Evolutionary conservation across 2,113 vertebrate species (phyloP).

Genomic region (Phoxinus phoxinus): DNA sequence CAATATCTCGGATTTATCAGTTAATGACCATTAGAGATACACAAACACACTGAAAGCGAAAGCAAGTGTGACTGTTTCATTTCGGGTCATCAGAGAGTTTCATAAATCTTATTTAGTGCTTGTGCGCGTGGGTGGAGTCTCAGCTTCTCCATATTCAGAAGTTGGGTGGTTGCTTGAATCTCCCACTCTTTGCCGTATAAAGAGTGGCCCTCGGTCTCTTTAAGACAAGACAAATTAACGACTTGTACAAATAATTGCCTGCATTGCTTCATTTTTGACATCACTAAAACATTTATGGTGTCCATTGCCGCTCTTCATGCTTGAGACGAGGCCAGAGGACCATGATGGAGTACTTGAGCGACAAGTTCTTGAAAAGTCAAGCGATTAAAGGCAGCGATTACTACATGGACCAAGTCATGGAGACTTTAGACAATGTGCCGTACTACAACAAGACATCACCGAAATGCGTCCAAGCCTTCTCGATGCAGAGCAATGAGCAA

Average conservation of each 20-base stretch:
- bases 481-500: conserved; percentile 84
- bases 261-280: conserved; percentile 40
- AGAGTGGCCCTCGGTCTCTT: conserved; percentile 78
- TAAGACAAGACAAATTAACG: conserved; percentile 81
- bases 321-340: conserved; percentile 62
- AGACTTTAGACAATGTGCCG: conserved; percentile 90
- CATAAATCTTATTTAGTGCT: conserved; percentile 62
- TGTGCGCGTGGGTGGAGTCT: conserved; percentile 84
- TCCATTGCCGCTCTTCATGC: conserved; percentile 60
- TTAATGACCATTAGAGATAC: conserved; percentile 33
- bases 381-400: conserved; percentile 88
- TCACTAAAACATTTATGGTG: conserved; percentile 61
- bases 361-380: conserved; percentile 93
- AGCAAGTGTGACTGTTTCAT: conserved; percentile 64
- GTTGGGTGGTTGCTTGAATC: conserved; percentile 77
- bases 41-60: conserved; percentile 61
- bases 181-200: conserved; percentile 86
- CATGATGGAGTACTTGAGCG: conserved; percentile 97
- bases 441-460: conserved; percentile 91
- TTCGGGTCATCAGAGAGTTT: conserved; percentile 50
- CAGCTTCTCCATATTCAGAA: conserved; percentile 80
- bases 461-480: conserved; percentile 90
- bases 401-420: conserved; percentile 96
- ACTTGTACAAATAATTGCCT: conserved; percentile 66
- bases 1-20: neutral